phyloP scores from a whole-genome alignment of 2,797 vertebrate species.

The Myiotriccus ornatus region DNA sequence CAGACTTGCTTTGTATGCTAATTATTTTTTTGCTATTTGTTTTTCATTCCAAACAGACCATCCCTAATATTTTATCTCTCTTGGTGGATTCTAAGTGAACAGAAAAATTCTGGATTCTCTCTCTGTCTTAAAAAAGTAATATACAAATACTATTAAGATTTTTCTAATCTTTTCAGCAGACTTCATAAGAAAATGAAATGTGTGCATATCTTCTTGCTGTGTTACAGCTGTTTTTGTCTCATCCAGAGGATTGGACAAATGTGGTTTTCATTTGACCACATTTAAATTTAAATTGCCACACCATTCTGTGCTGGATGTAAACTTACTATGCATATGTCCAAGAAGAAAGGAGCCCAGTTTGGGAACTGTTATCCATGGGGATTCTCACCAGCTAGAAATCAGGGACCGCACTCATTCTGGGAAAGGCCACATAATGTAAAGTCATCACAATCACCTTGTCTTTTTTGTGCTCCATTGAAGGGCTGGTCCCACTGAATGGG shows the following conservation, averaged over 20 bases:
- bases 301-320: neutral
- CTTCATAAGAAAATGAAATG: neutral
- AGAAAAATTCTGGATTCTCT: neutral
- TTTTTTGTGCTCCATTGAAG: neutral
- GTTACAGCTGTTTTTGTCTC: conserved; percentile 10
- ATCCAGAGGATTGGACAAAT: neutral
- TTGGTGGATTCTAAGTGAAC: neutral
- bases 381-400: conserved; percentile 2
- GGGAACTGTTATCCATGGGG: neutral
- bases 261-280: conserved; percentile 16
- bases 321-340: neutral
- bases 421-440: neutral
- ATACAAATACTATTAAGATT: neutral
- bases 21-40: conserved; percentile 30
- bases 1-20: neutral
- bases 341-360: conserved; percentile 28
- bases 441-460: neutral
- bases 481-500: neutral
- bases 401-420: neutral
- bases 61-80: conserved; percentile 19
- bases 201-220: neutral
- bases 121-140: neutral
- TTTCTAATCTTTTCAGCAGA: neutral
- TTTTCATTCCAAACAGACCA: conserved; percentile 21
- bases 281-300: conserved; percentile 30